Evolutionary conservation across 2,888 invertebrate genomes (phyloP), one percentile per base, ranked within the genome.

Genomic region (Camptogramma bilineatum): DNA sequence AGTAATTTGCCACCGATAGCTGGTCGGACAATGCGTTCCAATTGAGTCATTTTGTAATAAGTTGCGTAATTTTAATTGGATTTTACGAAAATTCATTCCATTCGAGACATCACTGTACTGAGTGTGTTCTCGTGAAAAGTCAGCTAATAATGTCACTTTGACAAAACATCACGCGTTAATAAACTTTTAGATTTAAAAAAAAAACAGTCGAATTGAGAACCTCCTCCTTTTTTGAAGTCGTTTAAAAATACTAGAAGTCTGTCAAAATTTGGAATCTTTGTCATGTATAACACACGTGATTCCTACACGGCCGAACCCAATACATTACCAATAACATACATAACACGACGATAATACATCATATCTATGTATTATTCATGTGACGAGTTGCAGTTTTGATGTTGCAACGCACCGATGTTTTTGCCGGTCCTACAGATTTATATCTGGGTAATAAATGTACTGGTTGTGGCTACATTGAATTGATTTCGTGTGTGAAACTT

Each of bases 341-440:
- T 75, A 79, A 83, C 83, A 83, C 80, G 83, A 83, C 80, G 83
- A 82, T 86, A 85, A 86, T 84, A 83, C 84, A 87, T 85, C 85
- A 85, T 83, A 85, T 77, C 74, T 73, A 86, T 90, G 86, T 86
- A 80, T 90, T 86, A 90, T 91, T 90, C 87, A 91, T 90, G 78
- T 75, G 82, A 84, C 81, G 82, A 86, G 85, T 82, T 80, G 82
- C 78, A 82, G 83, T 85, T 86, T 87, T 81, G 84, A 87, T 89
- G 88, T 89, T 79, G 89, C 79, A 88, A 89, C 77, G 71, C 71
- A 66, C 70, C 63, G 57, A 67, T 68, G 84, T 87, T 87, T 87
- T 88, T 88, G 82, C 81, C 71, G 63, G 68, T 75, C 76, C 64
- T 73, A 72, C 70, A 80, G 79, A 86, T 86, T 84, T 82, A 81